Conservation (phyloP, 2,888 invertebrate species). For the Stenurella melanura region DNA sequence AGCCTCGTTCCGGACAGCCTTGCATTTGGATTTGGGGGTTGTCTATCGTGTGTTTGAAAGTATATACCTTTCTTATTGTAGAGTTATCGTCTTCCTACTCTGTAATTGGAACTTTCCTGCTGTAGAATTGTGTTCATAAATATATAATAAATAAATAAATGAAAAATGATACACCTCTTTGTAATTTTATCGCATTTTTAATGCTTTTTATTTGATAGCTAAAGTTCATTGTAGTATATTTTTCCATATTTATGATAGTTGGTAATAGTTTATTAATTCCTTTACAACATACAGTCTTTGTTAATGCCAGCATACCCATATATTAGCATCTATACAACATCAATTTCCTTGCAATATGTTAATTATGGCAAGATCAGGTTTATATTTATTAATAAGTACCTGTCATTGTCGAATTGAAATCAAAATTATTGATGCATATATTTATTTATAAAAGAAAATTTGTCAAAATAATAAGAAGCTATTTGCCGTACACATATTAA, state of each 20-base stretch:
- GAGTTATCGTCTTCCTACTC: too few species aligned
- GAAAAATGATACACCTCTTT: too few species aligned
- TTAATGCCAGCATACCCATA: neutral
- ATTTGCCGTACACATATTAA: neutral
- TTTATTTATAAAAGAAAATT: too few species aligned
- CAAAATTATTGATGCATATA: neutral
- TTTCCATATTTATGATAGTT: neutral
- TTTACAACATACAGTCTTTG: neutral
- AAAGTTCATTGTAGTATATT: neutral
- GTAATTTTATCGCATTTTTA: too few species aligned
- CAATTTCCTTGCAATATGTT: neutral
- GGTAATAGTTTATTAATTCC: conserved; percentile 5
- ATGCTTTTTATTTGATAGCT: too few species aligned
- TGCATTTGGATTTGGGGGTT: too few species aligned
- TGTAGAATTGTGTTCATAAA: too few species aligned
- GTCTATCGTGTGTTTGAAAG: too few species aligned
- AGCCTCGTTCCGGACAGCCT: too few species aligned
- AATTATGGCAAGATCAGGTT: neutral
- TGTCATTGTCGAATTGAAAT: neutral
- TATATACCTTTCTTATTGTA: too few species aligned
- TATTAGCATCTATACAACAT: neutral
- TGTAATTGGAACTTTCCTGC: too few species aligned
- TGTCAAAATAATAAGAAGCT: neutral
- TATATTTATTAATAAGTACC: neutral
- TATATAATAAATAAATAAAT: too few species aligned